Evolutionary conservation across 2,113 vertebrate genomes (phyloP), one percentile per base, ranked within the genome.

Genomic region (Tonatia bakeri): DNA sequence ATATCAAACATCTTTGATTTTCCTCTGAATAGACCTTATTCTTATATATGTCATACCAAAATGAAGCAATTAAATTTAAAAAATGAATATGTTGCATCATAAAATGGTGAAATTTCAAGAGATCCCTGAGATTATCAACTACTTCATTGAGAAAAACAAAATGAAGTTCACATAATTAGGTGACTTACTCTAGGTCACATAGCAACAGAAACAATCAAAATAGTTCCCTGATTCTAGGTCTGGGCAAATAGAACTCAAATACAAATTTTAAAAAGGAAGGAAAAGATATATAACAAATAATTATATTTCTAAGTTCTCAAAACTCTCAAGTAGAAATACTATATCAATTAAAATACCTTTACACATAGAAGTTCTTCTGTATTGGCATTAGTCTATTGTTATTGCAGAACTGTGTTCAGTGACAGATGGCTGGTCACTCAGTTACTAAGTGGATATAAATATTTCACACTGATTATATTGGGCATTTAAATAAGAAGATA

Each of bases 381-480:
- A 73, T 80, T 36, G 67, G 36, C 45, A 70, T 83, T 61, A 77
- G 72, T 65, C 59, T 93, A 73, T 80, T 95, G 90, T 47, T 93
- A 81, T 64, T 84, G 36, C 56, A 87, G 38, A 10, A 65, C 4
- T 96, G 28, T 95, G 50, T 76, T 94, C 82, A 50, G 38, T 87
- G 75, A 94, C 87, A 96, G 72, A 80, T 83, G 72, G 59, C 36
- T 73, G 47, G 93, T 96, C 92, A 94, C n/a, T 97, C 65, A 90
- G 69, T 94, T 95, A 96, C 56, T 61, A 80, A 14, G 16, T 22
- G 19, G 10, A 80, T 70, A 96, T 94, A 96, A 97, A 96, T 96
- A 97, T 96, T 91, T 94, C 87, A 97, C 93, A 81, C 19, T 96
- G 75, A 90, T 95, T 87, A 96, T 65, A 90, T 94, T 90, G 81